Evolutionary conservation across 2,888 invertebrate species (phyloP), one percentile per base, ranked within the genome.

Genomic region (Trissoscelio sp.): DNA sequence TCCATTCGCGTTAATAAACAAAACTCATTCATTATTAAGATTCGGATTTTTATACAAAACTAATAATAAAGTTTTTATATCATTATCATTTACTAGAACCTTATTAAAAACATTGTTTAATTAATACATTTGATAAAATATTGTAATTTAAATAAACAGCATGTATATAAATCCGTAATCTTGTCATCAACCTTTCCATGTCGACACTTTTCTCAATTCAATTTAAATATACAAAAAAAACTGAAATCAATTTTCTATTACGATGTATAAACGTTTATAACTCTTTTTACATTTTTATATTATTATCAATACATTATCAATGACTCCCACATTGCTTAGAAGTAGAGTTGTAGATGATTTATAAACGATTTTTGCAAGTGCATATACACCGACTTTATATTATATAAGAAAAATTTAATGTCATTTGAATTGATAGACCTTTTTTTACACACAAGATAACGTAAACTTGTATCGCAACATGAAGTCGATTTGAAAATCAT

Each of bases 111-210:
- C n/a, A n/a, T n/a, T n/a, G n/a, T n/a, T n/a, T n/a, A n/a, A n/a
- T n/a, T n/a, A n/a, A n/a, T n/a, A n/a, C n/a, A n/a, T n/a, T n/a
- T n/a, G n/a, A n/a, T n/a, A n/a, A n/a, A n/a, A n/a, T n/a, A n/a
- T n/a, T n/a, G n/a, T n/a, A n/a, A n/a, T n/a, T n/a, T n/a, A n/a
- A n/a, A n/a, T n/a, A n/a, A n/a, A n/a, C n/a, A n/a, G n/a, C n/a
- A n/a, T n/a, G n/a, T n/a, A 24, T 6, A 24, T 4, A 24, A 24
- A 24, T 24, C 24, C 24, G 24, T 28, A 60, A 11, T 12, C 48
- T 72, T 20, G 53, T 48, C 20, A 46, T 51, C 12, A 55, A 79
- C 73, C 70, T 79, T 79, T 79, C 55, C 73, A 74, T 79, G 79
- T 79, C 79, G 73, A 57, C 16, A 12, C 20, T 11, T 24, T 7